phyloP scores from a whole-genome alignment of 2,888 invertebrate species.

The Conomelus anceps region DNA sequence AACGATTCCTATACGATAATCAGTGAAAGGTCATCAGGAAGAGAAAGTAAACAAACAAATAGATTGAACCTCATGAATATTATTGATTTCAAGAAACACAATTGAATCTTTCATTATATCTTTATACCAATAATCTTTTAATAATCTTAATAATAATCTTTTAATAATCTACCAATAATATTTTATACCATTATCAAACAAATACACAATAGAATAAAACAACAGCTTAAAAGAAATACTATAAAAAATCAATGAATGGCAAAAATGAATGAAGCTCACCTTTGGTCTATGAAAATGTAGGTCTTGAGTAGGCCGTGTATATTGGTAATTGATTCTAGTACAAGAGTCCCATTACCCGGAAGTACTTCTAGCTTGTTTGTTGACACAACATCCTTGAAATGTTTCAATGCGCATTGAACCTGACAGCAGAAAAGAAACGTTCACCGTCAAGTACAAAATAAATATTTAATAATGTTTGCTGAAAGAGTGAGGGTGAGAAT shows the following conservation, averaged over 20 bases:
- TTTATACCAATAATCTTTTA: too few relatives aligned
- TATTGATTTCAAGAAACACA: too few relatives aligned
- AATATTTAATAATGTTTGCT: neutral
- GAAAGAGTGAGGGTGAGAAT: neutral
- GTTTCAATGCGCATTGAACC: constrained; percentile 70
- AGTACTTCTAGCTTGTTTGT: constrained; percentile 89
- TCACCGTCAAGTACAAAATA: neutral
- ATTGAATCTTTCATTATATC: too few relatives aligned
- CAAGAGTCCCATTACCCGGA: constrained; percentile 88
- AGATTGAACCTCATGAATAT: too few relatives aligned
- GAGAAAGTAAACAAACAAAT: too few relatives aligned
- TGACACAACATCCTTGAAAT: constrained; percentile 86
- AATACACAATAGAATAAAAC: too few relatives aligned
- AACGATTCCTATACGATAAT: too few relatives aligned
- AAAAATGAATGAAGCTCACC: constrained; percentile 40
- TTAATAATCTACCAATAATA: neutral
- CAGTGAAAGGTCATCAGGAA: too few relatives aligned
- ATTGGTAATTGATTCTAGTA: constrained; percentile 84
- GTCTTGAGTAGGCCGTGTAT: constrained; percentile 61
- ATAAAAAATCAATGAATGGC: neutral
- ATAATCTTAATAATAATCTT: too few relatives aligned
- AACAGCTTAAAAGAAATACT: neutral
- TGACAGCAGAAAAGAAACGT: constrained; percentile 38
- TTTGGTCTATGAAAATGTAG: constrained; percentile 48
- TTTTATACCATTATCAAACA: too few relatives aligned